phyloP scores from a whole-genome alignment of 30 jellyfish, hydroid and myxozoan genomes.

The Chrysaora quinquecirrha region DNA sequence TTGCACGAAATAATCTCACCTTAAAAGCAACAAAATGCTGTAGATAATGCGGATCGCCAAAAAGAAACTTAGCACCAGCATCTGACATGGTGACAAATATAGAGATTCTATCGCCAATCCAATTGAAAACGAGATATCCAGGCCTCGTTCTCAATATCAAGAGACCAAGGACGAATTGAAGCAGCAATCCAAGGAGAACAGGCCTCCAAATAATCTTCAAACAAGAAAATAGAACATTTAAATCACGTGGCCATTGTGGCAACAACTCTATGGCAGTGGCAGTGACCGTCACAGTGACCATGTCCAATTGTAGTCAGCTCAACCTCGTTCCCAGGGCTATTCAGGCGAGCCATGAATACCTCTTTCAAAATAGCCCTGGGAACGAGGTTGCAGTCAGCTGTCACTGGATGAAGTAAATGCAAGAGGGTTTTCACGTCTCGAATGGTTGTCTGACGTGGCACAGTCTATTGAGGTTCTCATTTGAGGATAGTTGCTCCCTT shows the following conservation, averaged over 20 bases:
- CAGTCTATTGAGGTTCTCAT: too few species aligned
- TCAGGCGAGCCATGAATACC: too few species aligned
- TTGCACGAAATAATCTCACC: not conserved
- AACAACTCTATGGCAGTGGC: too few species aligned
- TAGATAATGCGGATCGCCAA: conserved; percentile 8
- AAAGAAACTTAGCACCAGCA: conserved; percentile 35
- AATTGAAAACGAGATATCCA: conserved; percentile 21
- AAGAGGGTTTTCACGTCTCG: not conserved
- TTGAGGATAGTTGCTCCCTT: too few species aligned
- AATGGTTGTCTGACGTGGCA: too few species aligned
- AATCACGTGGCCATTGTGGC: not conserved
- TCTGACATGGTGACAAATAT: conserved; percentile 14
- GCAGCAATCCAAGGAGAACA: conserved; percentile 7
- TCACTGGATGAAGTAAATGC: not conserved
- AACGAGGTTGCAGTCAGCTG: not conserved
- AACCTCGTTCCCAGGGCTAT: too few species aligned
- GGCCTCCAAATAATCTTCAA: conserved; percentile 23
- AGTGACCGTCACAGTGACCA: too few species aligned
- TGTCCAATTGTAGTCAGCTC: not conserved
- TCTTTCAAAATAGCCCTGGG: too few species aligned
- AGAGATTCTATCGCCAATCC: conserved; percentile 8
- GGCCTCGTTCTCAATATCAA: conserved; percentile 22
- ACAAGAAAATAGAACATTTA: not conserved
- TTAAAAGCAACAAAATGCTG: conserved; percentile 35
- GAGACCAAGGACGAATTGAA: conserved; percentile 17